Base-by-base conservation (phyloP, 1,140 invertebrate genomes). In the Drosophila eugracilis region DNA sequence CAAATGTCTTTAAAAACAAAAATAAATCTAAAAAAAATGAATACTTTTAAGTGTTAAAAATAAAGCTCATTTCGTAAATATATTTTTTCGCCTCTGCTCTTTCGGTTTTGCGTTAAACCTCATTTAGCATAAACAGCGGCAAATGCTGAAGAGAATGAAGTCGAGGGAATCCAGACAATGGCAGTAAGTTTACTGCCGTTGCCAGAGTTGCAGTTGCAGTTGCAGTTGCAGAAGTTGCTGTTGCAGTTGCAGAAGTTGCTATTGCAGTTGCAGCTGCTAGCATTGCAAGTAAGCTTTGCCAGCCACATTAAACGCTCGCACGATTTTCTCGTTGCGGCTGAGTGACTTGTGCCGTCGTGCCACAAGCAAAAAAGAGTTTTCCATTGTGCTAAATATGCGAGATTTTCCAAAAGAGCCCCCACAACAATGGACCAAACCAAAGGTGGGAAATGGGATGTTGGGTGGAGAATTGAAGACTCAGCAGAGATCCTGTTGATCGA, bases 321-420 rank as follows among this genome's bases (percentile, higher is more conserved):
- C 83, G 83, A 86, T 86, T 88, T 88, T 83, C 83, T 88, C 78
- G 83, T 86, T 86, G 83, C 83, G 83, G 78, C 81, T 86, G 83
- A 86, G 73, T 86, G 83, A 81, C 83, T 83, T 86, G 83, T 86
- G 83, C 83, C 78, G 83, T 85, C 83, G 83, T 86, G 78, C 83
- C 78, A 71, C 59, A 36, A 67, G 83, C 78, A 52, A 53, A 69
- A 69, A 78, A 81, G 49, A 75, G 37, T 66, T 59, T 54, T 62
- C 71, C 78, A 81, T 75, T 83, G 70, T 78, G 78, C 74, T 83
- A 83, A 83, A 83, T 84, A 84, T 84, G 76, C 52, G 50, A 79
- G 50, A 41, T 67, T 63, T 67, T 63, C 45, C 45, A 59, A 24
- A 24, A 28, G n/a, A 58, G 50, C 30, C 24, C 6, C 14, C 14